phyloP scores from a whole-genome alignment of 2,888 invertebrate species.

The Prosapia bicincta region DNA sequence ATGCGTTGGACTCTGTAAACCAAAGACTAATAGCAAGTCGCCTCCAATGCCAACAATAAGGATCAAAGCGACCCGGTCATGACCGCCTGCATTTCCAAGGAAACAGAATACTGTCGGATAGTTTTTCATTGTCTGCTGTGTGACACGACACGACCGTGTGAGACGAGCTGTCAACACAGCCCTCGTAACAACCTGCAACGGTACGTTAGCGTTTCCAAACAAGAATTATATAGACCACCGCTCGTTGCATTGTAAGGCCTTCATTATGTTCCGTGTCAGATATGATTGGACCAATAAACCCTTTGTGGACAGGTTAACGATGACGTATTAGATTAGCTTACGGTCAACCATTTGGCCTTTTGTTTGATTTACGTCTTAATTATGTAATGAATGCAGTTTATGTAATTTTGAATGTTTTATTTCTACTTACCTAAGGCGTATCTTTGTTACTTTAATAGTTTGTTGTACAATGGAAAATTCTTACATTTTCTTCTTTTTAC shows the following conservation, averaged over 20 bases:
- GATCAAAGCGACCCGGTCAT: not conserved
- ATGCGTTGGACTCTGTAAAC: too few relatives aligned
- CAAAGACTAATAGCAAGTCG: not conserved
- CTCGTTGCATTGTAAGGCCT: not conserved
- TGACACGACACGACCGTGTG: not conserved
- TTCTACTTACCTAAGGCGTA: too few relatives aligned
- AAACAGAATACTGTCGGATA: not conserved
- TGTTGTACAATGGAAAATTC: too few relatives aligned
- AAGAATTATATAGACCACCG: not conserved
- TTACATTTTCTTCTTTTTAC: too few relatives aligned
- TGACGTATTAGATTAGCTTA: too few relatives aligned
- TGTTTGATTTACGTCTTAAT: too few relatives aligned
- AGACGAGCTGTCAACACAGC: not conserved
- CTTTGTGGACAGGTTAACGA: too few relatives aligned
- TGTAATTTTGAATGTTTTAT: too few relatives aligned
- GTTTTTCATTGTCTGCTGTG: not conserved
- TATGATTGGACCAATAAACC: not conserved
- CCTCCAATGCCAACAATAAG: not conserved
- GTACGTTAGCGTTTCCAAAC: not conserved
- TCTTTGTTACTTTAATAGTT: too few relatives aligned
- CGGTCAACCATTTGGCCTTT: too few relatives aligned
- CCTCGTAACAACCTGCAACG: not conserved
- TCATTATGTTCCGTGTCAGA: too few relatives aligned
- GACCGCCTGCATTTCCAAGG: not conserved
- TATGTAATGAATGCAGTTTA: too few relatives aligned